Base-by-base conservation (phyloP, 2,113 vertebrate species). In the Potamarius usumacintae region DNA sequence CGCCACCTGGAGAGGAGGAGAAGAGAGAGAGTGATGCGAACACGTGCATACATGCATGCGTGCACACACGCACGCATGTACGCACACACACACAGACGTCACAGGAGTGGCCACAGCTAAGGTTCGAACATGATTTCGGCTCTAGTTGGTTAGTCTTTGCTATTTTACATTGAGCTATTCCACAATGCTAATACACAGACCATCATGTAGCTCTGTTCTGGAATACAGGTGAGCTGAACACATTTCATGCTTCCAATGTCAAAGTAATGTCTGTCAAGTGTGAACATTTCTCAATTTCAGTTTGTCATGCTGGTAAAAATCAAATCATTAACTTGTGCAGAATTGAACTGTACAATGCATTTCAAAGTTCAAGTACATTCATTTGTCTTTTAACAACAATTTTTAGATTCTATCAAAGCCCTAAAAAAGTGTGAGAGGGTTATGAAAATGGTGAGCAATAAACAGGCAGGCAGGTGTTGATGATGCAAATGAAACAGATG, bases 401-500 rank as follows among this genome's bases (percentile, higher is more conserved):
- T 96, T 95, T 95, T 95, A 94, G 95, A 94, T 97, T 96, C 96
- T 96, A 97, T 96, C 96, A 97, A 96, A 97, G 94, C 93, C 90
- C 82, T 67, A 42, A 83, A 78, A 83, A 48, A 55, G 83, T 71
- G 77, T 85, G 71, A 87, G 85, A 80, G 50, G 85, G 60, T 77
- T 84, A 17, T 63, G 72, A 71, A 86, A 94, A 92, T 94, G 96
- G 88, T 82, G 93, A 91, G 93, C 93, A 95, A 94, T 93, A 96
- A 95, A 96, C 95, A 97, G 96, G 96, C 94, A 96, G 96, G 95
- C 96, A 97, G 96, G 96, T 97, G 96, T 96, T 96, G 96, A 94
- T 92, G 94, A 97, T 97, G 96, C 96, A 97, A 97, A 97, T 98
- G 97, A 99, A 99, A 98, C 95, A 95, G 97, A 97, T 98, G 98